Percentiles rank a stretch among this genome's conserved stretches.
Conservation (phyloP, 2,888 invertebrate species). For the Tyria jacobaeae region DNA sequence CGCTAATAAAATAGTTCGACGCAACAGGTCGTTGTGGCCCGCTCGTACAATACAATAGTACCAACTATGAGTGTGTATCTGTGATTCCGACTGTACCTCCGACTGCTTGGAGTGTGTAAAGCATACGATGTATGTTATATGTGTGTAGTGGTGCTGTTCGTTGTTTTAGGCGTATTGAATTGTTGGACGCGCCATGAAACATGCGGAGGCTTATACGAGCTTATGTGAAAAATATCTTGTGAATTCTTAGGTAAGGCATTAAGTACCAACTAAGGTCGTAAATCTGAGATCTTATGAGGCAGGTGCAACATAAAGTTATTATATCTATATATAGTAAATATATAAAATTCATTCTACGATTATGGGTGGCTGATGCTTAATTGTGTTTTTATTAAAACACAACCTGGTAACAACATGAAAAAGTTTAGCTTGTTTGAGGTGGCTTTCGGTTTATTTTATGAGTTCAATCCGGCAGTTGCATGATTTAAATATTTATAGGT, state of each 20-base stretch:
- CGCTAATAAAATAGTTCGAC: slow-evolving; percentile 84
- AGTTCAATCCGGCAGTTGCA: too few relatives aligned
- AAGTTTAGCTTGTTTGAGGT: too few relatives aligned
- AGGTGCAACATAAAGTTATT: background rate
- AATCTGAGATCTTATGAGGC: background rate
- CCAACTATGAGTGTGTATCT: slow-evolving; percentile 63
- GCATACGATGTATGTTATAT: slow-evolving; percentile 14
- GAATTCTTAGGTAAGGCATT: background rate
- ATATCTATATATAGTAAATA: too few relatives aligned
- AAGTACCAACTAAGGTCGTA: background rate
- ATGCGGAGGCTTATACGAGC: background rate
- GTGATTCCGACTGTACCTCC: slow-evolving; percentile 58
- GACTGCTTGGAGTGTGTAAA: slow-evolving; percentile 35
- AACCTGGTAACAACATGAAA: too few relatives aligned
- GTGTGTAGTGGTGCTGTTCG: slow-evolving; percentile 5
- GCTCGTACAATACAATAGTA: slow-evolving; percentile 73
- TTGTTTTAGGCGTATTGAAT: slow-evolving; percentile 21
- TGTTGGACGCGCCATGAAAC: slow-evolving; percentile 2
- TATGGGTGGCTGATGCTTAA: background rate
- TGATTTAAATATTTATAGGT: too few relatives aligned
- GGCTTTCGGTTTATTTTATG: too few relatives aligned
- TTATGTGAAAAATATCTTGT: background rate
- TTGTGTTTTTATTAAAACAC: too few relatives aligned
- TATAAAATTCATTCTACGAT: background rate
- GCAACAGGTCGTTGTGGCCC: slow-evolving; percentile 80